Base-by-base conservation (phyloP, 2,113 vertebrate genomes). In the Blennius ocellaris region DNA sequence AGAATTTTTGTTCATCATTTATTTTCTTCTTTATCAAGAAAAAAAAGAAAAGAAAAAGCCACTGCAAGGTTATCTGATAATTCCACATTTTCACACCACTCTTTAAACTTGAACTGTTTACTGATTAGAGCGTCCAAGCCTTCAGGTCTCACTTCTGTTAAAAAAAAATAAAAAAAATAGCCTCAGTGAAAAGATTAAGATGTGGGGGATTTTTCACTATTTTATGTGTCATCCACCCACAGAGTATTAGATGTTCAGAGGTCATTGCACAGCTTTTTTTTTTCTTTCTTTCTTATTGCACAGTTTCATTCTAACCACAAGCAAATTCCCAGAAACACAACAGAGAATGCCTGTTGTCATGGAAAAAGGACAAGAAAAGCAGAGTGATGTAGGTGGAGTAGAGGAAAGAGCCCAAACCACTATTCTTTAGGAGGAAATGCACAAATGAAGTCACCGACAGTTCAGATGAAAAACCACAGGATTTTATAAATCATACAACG, bases 361-460 rank as follows among this genome's bases (percentile, higher is more conserved):
- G 44, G 62, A 68, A 85, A 73, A 67, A 30, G 21, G 21, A 30
- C 21, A 30, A 30, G 79, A 66, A 82, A 45, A 62, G 62, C 60
- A 53, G 11, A 53, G 49, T 45, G 82, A 81, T 65, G 60, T 57
- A 66, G 69, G 59, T 6, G 39, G 59, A 49, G 49, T 2, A 7
- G 49, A 7, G 49, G 57, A 63, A 50, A 21, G 11, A 45, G 73
- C 82, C 81, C 86, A 88, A 87, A 92, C 83, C 87, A 69, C 87
- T 63, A 47, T 63, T 82, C 62, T 72, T 62, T 21, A 63, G 66
- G 53, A 75, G 78, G 73, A 85, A 89, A 61, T 61, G 68, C 77
- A 59, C 59, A 87, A 87, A 83, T 81, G 57, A 90, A 80, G 83
- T 91, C 74, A 48, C 56, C 59, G 67, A 71, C 77, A 70, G 76